Evolutionary conservation across 2,888 invertebrate species (phyloP).

Genomic region (Brassicogethes aeneus): DNA sequence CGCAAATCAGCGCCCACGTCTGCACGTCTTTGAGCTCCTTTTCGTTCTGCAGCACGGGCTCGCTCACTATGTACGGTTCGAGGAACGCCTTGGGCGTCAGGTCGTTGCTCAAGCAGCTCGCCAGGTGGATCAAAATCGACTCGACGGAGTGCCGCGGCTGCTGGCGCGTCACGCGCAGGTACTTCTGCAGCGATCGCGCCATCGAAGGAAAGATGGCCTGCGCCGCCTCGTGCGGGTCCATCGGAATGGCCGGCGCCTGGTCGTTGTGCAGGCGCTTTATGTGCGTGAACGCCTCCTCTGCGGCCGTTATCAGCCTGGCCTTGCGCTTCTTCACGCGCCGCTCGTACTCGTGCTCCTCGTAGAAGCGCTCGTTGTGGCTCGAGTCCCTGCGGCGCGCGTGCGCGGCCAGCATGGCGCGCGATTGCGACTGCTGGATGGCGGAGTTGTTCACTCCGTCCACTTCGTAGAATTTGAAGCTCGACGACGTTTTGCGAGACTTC

Average conservation of each 20-base stretch:
- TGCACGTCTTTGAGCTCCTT: constrained; percentile 76
- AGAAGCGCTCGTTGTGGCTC: constrained; percentile 94
- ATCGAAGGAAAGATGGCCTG: constrained; percentile 96
- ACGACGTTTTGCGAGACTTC: constrained; percentile 67
- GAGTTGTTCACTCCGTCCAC: constrained; percentile 70
- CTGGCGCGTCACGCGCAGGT: constrained; percentile 87
- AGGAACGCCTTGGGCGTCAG: constrained; percentile 91
- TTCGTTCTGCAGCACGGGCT: constrained; percentile 78
- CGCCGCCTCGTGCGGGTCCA: constrained; percentile 94
- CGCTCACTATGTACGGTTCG: constrained; percentile 82
- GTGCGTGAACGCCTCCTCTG: constrained; percentile 97
- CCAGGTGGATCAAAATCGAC: constrained; percentile 81
- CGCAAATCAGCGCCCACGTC: constrained; percentile 93
- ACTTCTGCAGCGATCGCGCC: constrained; percentile 93
- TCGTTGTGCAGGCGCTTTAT: constrained; percentile 74
- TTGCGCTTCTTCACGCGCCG: constrained; percentile 82
- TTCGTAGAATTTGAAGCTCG: constrained; percentile 94
- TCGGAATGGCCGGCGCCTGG: constrained; percentile 68
- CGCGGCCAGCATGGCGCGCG: constrained; percentile 60
- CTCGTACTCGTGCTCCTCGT: constrained; percentile 96
- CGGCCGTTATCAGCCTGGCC: constrained; percentile 83
- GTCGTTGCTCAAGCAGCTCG: constrained; percentile 87
- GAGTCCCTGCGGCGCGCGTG: constrained; percentile 80
- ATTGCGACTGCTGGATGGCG: constrained; percentile 59
- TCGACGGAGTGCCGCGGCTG: constrained; percentile 95